Conservation (phyloP, 2,888 invertebrate genomes). For the Napeogenes sylphis region DNA sequence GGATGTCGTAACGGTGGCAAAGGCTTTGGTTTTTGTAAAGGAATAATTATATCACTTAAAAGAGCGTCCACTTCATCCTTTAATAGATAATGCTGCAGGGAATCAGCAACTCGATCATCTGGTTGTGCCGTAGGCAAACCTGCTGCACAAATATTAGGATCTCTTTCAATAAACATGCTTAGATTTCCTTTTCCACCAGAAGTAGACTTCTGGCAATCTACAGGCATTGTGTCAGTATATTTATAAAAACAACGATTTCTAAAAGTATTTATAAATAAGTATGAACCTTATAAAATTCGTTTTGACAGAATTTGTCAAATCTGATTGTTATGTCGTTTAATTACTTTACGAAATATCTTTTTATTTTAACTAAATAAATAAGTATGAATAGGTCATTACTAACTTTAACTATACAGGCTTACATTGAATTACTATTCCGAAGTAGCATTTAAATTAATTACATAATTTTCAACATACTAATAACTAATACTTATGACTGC, state of each 20-base stretch:
- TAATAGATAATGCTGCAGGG: conserved; percentile 54
- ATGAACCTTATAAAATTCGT: conserved; percentile 5
- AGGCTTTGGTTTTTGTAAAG: conserved; percentile 46
- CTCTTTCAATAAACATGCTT: conserved; percentile 60
- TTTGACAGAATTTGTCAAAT: conserved; percentile 7
- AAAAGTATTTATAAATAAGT: not conserved
- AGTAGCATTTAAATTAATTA: not conserved
- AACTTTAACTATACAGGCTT: not conserved
- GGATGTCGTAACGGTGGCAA: conserved; percentile 53
- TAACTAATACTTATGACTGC: conserved; percentile 42
- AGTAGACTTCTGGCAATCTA: conserved; percentile 51
- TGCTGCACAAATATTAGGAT: conserved; percentile 59
- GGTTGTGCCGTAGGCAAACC: conserved; percentile 58
- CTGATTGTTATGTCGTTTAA: not conserved
- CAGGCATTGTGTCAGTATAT: conserved; percentile 43
- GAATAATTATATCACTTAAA: conserved; percentile 54
- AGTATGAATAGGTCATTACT: conserved; percentile 3
- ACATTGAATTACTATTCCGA: not conserved
- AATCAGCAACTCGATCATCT: conserved; percentile 43
- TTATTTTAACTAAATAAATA: not conserved
- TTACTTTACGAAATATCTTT: too few relatives aligned
- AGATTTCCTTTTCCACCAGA: conserved; percentile 64
- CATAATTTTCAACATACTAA: conserved; percentile 39
- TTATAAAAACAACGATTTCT: conserved; percentile 2
- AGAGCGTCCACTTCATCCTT: conserved; percentile 63